Conservation (phyloP, 2,888 invertebrate genomes). For the Glaucopsyche alexis region DNA sequence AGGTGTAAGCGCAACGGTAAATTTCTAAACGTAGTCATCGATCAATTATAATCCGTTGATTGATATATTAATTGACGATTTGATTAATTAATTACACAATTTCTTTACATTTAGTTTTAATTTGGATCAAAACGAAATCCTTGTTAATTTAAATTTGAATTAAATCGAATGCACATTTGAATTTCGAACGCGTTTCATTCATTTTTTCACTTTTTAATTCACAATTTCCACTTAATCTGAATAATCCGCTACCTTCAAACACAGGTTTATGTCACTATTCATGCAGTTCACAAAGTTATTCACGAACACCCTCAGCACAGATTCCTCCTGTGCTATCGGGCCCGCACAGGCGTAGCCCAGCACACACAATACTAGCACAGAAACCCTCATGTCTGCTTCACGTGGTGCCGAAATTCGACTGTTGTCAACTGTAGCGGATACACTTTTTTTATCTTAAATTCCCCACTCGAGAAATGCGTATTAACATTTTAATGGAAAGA, state of each 20-base stretch:
- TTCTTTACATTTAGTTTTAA: not conserved
- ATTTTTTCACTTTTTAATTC: not conserved
- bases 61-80: not conserved
- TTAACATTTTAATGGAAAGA: constrained; percentile 70
- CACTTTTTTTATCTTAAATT: constrained; percentile 71
- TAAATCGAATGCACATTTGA: not conserved
- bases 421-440: constrained; percentile 63
- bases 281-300: constrained; percentile 66
- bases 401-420: constrained; percentile 61
- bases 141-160: too few species aligned
- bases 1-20: not conserved
- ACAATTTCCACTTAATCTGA: constrained; percentile 30
- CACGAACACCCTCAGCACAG: constrained; percentile 56
- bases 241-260: constrained; percentile 61
- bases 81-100: not conserved
- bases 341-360: constrained; percentile 55
- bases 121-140: not conserved
- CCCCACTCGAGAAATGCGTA: constrained; percentile 65
- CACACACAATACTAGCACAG: constrained; percentile 59
- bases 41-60: constrained; percentile 1
- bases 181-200: not conserved
- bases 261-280: constrained; percentile 68
- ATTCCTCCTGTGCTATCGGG: constrained; percentile 60
- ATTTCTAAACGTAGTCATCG: not conserved
- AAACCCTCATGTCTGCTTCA: constrained; percentile 58